phyloP scores from a whole-genome alignment of 2,797 vertebrate genomes.

The Rhinoraja longicauda region DNA sequence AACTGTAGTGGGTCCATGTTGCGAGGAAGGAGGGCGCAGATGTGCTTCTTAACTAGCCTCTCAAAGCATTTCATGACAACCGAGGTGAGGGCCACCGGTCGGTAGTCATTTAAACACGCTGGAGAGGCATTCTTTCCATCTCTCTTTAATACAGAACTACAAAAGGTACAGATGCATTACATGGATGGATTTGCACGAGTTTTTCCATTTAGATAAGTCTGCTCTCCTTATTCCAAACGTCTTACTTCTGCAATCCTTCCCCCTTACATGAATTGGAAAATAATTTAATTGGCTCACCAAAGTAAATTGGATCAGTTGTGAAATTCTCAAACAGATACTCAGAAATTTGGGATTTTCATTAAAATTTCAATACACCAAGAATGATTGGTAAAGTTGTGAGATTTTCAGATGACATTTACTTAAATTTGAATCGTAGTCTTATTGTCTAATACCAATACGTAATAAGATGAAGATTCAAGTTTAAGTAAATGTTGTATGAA shows the following conservation, averaged over 20 bases:
- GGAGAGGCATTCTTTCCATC: too few species aligned
- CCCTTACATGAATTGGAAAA: not conserved
- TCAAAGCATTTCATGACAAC: too few species aligned
- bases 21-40: too few species aligned
- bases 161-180: not conserved
- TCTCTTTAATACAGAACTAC: not conserved
- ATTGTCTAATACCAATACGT: too few species aligned
- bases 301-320: not conserved
- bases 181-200: not conserved
- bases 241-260: not conserved
- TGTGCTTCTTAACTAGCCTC: too few species aligned
- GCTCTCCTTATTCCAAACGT: not conserved
- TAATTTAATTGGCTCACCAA: not conserved
- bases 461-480: too few species aligned
- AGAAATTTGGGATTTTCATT: not conserved
- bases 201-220: not conserved
- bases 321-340: not conserved
- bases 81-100: too few species aligned
- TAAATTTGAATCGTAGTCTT: not conserved
- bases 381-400: not conserved
- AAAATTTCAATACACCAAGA: not conserved
- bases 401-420: not conserved
- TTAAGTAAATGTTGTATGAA: too few species aligned
- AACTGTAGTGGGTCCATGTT: too few species aligned
- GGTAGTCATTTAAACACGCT: too few species aligned